Base-by-base conservation (phyloP, 2,797 vertebrate genomes). In the Argentina silus region DNA sequence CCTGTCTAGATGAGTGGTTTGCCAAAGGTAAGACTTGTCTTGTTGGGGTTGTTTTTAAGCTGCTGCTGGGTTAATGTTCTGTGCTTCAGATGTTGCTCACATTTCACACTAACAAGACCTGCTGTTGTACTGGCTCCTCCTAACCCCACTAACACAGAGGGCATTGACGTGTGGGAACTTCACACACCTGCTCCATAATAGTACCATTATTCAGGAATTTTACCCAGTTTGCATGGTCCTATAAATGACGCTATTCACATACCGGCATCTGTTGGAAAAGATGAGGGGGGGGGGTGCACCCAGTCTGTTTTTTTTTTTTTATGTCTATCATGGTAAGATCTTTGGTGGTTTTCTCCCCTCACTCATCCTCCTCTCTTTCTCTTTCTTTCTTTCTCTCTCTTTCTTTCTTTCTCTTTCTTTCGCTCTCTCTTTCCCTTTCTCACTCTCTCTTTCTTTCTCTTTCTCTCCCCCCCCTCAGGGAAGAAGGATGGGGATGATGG, bases 1-100 rank as follows among this genome's bases (percentile, higher is more conserved):
- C 76, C 86, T 83, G 61, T 88, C 83, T 93, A 97, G 97, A 99
- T 81, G 97, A 98, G 80, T 99, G 97, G 97, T 98, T 99, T 94
- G 95, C 96, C 88, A 97, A 96, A 98, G 97, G 97, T 99, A 96
- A 98, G 97, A 91, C 12, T 60, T 12, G 23, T 12, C 12, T 53
- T 15, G 51, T n/a, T 19, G 61, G 36, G n/a, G 42, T 63, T 19
- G 17, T 45, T 19, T 36, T 36, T 1, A 36, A 36, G 27, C 27
- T 36, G 27, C 27, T 36, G 27, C 27, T 36, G 27, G 27, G 27
- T 36, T 10, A 5, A 17, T 48, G 47, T 48, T 48, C 47, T 48
- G 19, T 3, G 19, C 56, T 19, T 21, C 8, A 48, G 45, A 3
- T 12, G 64, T 50, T 64, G 19, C n/a, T 45, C 62, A 21, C 9